Conservation (phyloP, 2,888 invertebrate species). For the Alloplasta piceator region DNA sequence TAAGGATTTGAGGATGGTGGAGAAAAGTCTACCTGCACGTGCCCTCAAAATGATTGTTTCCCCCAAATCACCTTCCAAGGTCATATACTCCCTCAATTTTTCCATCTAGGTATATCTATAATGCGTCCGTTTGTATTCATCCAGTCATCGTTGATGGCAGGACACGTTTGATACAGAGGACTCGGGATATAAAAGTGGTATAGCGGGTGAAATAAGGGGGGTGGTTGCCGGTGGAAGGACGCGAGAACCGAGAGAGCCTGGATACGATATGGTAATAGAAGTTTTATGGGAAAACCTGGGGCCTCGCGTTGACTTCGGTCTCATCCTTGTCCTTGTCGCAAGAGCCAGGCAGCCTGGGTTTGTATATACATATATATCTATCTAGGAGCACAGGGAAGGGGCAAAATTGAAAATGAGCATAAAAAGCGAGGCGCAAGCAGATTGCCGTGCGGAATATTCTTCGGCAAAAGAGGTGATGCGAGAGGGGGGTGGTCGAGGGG, state of each 20-base stretch:
- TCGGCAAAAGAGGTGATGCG: conserved; percentile 72
- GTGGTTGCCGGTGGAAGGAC: conserved; percentile 38
- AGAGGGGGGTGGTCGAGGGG: conserved; percentile 58
- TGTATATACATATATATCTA: neutral
- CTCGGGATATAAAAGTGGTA: conserved; percentile 50
- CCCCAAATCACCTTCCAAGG: conserved; percentile 10
- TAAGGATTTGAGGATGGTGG: conserved; percentile 25
- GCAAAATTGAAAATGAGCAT: conserved; percentile 83
- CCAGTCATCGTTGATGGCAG: conserved; percentile 72
- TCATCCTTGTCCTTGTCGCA: conserved; percentile 33
- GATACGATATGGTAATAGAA: conserved; percentile 79
- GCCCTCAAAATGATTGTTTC: conserved; percentile 15
- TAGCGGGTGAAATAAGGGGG: conserved; percentile 55
- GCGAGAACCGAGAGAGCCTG: conserved; percentile 50
- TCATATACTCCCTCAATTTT: conserved; percentile 1
- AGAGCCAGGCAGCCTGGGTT: conserved; percentile 29
- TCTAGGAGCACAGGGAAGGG: conserved; percentile 60
- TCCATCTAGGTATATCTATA: conserved; percentile 58
- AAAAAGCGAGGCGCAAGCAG: conserved; percentile 81
- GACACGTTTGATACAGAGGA: conserved; percentile 26
- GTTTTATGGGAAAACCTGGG: conserved; percentile 79
- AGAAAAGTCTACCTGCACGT: conserved; percentile 34
- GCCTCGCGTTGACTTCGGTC: conserved; percentile 67
- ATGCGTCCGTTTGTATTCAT: conserved; percentile 78
- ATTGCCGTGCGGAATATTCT: conserved; percentile 82